Evolutionary conservation across 2,888 invertebrate species (phyloP).

Genomic region (Ormyrus thymus): DNA sequence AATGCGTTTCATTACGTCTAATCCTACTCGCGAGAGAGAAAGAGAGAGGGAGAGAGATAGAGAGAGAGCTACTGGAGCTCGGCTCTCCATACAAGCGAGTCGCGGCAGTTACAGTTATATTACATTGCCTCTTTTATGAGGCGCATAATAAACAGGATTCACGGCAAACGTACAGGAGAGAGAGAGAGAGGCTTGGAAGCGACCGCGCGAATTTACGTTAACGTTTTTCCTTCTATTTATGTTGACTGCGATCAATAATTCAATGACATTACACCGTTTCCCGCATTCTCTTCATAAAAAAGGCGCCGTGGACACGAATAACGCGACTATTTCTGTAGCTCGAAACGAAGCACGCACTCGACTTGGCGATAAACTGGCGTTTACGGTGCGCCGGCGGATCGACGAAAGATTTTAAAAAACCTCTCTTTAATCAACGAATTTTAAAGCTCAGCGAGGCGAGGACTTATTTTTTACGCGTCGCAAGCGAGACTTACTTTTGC

Average conservation of each 20-base stretch:
- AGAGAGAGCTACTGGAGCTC: not conserved
- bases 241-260: constrained; percentile 11
- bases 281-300: too few species aligned
- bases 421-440: too few species aligned
- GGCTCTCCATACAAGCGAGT: constrained; percentile 37
- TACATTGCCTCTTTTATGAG: constrained; percentile 52
- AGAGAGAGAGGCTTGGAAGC: constrained; percentile 47
- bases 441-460: too few species aligned
- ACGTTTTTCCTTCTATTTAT: constrained; percentile 6
- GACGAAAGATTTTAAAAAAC: too few species aligned
- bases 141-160: constrained; percentile 58
- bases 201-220: constrained; percentile 23
- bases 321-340: too few species aligned
- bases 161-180: constrained; percentile 43
- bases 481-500: not conserved
- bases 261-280: not conserved
- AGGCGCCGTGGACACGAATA: too few species aligned
- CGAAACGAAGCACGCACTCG: too few species aligned
- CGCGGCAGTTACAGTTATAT: constrained; percentile 60
- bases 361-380: too few species aligned
- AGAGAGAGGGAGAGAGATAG: too few species aligned
- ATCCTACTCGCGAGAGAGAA: constrained; percentile 18
- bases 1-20: constrained; percentile 61
- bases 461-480: too few species aligned
- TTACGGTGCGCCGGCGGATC: too few species aligned